Evolutionary conservation across 2,113 vertebrate species (phyloP), one percentile per base, ranked within the genome.

Genomic region (Barbus barbus): DNA sequence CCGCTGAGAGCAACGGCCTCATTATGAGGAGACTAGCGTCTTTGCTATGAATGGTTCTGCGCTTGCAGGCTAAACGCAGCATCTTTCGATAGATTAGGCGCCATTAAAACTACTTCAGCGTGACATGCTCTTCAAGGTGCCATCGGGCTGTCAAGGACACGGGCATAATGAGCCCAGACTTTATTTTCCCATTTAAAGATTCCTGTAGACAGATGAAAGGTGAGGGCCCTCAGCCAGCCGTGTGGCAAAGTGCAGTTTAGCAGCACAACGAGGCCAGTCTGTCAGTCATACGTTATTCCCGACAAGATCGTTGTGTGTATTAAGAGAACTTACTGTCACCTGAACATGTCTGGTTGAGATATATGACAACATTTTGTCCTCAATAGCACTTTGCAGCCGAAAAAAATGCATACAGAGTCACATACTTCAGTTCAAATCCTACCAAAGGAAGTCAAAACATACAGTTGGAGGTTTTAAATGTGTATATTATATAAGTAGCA

Each of bases 31-130:
- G 46, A 24, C 60, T 58, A 65, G 56, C 78, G 7, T 48, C 16
- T 80, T 72, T 36, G 58, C 63, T 22, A 63, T 60, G 78, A 75
- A 38, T 8, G 20, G 26, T n/a, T 83, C 41, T 28, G 36, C 5
- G 31, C 72, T 51, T 44, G 78, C 41, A 78, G 65, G 82, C 73
- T 82, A 82, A 84, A 80, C 63, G 63, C n/a, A 18, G 72, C 81
- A 53, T 89, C 86, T 72, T 77, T 31, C 51, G 24, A 82, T 28
- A 75, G 83, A 84, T 87, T 87, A 80, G 60, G 74, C 78, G 53
- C 86, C 73, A 84, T 87, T 84, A 87, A 65, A 84, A 36, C 61
- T 20, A 75, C 73, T 78, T 80, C 33, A 72, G 61, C 31, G 18
- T 67, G 73, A 82, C 69, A 81, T 56, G 38, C 82, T 78, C 72